Conservation (phyloP, 2,888 invertebrate species). For the Cactoblastis cactorum region DNA sequence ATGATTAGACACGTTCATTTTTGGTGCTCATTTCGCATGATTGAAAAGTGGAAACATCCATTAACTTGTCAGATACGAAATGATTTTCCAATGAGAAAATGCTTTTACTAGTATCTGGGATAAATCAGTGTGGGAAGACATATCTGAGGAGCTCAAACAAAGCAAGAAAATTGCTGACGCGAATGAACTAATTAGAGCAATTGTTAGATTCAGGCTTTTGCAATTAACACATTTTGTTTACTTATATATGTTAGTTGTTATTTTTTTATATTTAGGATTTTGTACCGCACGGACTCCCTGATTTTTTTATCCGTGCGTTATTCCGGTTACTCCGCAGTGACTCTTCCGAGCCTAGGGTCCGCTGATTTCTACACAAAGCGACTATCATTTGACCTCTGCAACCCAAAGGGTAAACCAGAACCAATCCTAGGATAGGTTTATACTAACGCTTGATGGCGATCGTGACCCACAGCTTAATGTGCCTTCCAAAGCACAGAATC, state of each 20-base stretch:
- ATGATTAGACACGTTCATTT: background rate
- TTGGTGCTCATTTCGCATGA: background rate
- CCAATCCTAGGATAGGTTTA: no score
- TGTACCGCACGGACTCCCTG: no score
- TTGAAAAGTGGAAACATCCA: background rate
- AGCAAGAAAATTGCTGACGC: slow-evolving; percentile 1
- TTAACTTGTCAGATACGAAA: background rate
- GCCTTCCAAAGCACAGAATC: no score
- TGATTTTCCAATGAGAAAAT: background rate
- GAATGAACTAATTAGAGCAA: slow-evolving; percentile 6
- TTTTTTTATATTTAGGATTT: background rate
- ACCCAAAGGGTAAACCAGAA: no score
- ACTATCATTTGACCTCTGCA: no score
- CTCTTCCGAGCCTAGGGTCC: no score
- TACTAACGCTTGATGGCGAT: no score
- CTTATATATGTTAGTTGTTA: no score
- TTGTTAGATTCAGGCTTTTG: background rate
- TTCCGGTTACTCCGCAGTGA: no score
- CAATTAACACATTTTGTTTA: background rate
- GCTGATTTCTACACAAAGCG: no score
- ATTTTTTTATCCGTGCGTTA: no score
- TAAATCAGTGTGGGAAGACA: slow-evolving; percentile 5
- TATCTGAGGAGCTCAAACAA: background rate
- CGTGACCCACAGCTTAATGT: no score
- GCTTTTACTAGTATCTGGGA: slow-evolving; percentile 1